Evolutionary conservation across 2,113 vertebrate genomes (phyloP).

Genomic region (Microcebus lehilahytsara): DNA sequence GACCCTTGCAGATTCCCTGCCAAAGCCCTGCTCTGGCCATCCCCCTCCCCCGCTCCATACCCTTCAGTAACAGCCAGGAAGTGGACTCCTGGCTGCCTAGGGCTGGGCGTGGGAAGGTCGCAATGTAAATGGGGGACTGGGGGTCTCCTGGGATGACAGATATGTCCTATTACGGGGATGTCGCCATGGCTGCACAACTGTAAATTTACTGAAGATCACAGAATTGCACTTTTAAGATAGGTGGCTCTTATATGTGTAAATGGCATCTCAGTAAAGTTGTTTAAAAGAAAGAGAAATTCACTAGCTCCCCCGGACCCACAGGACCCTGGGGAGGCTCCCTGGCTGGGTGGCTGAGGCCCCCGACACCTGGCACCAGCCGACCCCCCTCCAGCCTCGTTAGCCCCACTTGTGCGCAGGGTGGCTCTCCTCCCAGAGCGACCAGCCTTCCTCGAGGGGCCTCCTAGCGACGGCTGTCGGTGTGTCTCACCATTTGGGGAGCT

Average conservation of each 20-base stretch:
- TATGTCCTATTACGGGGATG: background rate
- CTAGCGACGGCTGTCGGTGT: background rate
- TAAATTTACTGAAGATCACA: background rate
- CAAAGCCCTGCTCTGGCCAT: background rate
- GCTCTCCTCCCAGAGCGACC: background rate
- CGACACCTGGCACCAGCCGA: background rate
- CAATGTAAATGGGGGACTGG: background rate
- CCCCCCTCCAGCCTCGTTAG: background rate
- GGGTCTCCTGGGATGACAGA: background rate
- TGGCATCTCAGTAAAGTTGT: background rate
- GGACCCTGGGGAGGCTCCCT: background rate
- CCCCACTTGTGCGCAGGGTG: fast-evolving
- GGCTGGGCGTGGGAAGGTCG: background rate
- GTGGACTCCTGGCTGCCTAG: background rate
- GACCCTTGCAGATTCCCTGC: background rate
- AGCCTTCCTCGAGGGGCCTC: background rate
- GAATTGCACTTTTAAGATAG: background rate
- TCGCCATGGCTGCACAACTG: background rate
- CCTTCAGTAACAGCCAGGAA: no score
- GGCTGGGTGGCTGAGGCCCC: background rate
- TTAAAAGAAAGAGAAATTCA: background rate
- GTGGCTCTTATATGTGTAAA: background rate
- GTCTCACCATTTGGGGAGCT: background rate
- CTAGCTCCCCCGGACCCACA: background rate
- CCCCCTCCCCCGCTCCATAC: fast-evolving